Evolutionary conservation across 2,797 vertebrate species (phyloP), one percentile per base, ranked within the genome.

Genomic region (Gymnoscopelus microlampas): DNA sequence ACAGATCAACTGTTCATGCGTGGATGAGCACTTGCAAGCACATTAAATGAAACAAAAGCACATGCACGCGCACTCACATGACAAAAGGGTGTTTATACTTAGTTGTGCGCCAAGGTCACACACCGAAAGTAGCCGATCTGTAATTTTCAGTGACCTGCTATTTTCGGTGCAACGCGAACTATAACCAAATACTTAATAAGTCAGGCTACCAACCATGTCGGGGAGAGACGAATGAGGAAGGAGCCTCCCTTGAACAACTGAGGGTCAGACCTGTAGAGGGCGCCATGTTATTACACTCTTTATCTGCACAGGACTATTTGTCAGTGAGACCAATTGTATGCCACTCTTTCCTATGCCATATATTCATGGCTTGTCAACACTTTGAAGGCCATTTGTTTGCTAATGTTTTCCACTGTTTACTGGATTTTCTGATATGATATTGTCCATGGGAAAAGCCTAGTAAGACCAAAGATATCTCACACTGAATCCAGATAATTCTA

Each of bases 211-310:
- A 29, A 29, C 19, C 19, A 19, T 1, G 1, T 23, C n/a, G 6
- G 5, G 32, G 32, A 35, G 5, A 35, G 32, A 44, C 2, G 9
- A 44, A 51, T 53, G 4, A 53, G n/a, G 14, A 32, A 51, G 24
- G 14, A 63, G 19, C 32, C 35, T 60, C 4, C 8, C 5, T 12
- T 9, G 2, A 19, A 9, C 59, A 47, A 19, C 59, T 44, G 59
- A 10, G 11, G 6, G 6, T 67, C 1, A 26, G 1, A 39, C 64
- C 69, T 65, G 4, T 57, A 69, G 77, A 58, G 39, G 73, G 61
- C 15, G 53, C 35, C 49, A 29, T 54, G 11, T 49, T 29, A 8
- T 13, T 23, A 60, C 61, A 68, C 39, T 58, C 51, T 11, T 32
- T 10, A 39, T 5, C 9, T 29, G 29, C 19, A 5, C 13, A 29